Evolutionary conservation across 2,797 vertebrate species (phyloP).

Genomic region (Spondyliosoma cantharus): DNA sequence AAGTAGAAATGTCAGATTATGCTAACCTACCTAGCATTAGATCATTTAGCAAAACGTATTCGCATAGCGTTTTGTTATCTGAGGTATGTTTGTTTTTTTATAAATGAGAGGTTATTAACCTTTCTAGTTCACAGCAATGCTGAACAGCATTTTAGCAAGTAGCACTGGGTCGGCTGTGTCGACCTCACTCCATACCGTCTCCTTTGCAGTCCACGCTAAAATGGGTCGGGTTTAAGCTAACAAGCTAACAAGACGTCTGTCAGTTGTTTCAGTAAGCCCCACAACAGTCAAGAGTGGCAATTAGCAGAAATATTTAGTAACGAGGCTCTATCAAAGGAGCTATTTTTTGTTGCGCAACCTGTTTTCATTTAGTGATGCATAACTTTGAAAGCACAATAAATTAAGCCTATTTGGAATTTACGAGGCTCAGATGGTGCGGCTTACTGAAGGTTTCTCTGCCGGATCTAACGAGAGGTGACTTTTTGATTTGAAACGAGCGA

Average conservation of each 20-base stretch:
- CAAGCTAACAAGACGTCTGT: neutral
- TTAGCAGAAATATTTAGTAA: neutral
- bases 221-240: neutral
- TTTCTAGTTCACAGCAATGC: neutral
- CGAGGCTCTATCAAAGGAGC: neutral
- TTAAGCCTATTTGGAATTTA: neutral
- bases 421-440: too few relatives aligned
- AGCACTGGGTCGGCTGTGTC: neutral
- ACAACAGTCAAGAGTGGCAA: neutral
- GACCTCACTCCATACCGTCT: too few relatives aligned
- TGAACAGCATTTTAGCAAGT: neutral
- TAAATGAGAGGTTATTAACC: neutral
- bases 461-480: neutral
- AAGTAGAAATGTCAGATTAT: neutral
- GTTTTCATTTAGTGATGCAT: neutral
- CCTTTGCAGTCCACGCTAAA: too few relatives aligned
- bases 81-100: neutral
- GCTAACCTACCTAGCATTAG: neutral
- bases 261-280: neutral
- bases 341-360: neutral
- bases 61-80: too few relatives aligned
- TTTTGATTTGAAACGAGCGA: constrained; percentile 28
- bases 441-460: neutral
- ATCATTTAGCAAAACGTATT: neutral
- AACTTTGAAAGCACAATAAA: neutral